A percentile compares a stretch with the other conserved stretches of the same genome.
Evolutionary conservation across 2,797 vertebrate genomes (phyloP).

Genomic region (Tapirus indicus): DNA sequence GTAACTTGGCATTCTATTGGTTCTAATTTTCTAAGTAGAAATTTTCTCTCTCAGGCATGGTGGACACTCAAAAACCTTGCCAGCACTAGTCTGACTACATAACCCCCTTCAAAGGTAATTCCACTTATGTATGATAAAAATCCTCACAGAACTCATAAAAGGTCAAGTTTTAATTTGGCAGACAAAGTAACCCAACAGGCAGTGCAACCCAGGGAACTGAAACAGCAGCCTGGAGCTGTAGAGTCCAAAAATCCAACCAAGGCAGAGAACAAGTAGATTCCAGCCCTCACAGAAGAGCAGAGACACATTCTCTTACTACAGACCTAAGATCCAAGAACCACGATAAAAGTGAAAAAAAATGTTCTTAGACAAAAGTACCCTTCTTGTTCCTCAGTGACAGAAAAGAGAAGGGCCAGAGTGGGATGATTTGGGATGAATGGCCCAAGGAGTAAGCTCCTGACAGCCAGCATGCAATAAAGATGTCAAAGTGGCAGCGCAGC

Average conservation of each 20-base stretch:
- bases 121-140: slow-evolving; percentile 56
- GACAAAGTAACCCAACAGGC: slow-evolving; percentile 82
- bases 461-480: neutral
- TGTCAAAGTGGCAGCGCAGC: neutral
- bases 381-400: neutral
- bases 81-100: slow-evolving; percentile 3
- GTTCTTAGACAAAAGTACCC: neutral
- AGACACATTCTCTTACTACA: neutral
- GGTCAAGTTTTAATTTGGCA: slow-evolving; percentile 84
- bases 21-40: slow-evolving; percentile 53
- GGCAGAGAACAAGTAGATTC: neutral
- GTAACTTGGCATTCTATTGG: neutral
- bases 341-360: neutral
- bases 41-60: neutral
- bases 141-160: slow-evolving; percentile 79
- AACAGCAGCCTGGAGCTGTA: slow-evolving; percentile 31
- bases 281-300: neutral
- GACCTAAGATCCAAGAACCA: neutral
- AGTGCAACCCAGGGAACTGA: slow-evolving; percentile 58
- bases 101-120: slow-evolving; percentile 57
- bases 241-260: slow-evolving; percentile 46
- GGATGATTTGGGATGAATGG: neutral
- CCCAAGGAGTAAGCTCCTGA: neutral
- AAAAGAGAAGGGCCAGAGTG: neutral
- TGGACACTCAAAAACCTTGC: neutral